A percentile compares a stretch with the other conserved stretches of the same genome.
Conservation (phyloP, 2,113 vertebrate genomes). For the Vireo altiloquus region DNA sequence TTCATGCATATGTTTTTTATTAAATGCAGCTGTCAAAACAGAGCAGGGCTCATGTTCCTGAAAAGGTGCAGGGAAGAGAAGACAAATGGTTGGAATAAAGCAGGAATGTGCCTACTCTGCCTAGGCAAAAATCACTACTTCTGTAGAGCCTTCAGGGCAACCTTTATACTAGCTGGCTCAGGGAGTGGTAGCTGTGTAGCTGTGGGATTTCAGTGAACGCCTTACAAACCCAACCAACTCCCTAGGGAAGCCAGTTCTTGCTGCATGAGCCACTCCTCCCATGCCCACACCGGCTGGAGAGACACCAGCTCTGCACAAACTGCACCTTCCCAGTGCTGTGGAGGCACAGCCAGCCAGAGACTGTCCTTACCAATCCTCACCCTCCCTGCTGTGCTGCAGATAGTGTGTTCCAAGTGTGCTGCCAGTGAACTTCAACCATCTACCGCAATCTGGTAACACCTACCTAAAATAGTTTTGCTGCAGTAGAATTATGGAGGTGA, state of each 20-base stretch:
- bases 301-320: neutral
- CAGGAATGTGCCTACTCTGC: neutral
- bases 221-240: neutral
- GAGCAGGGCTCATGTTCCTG: neutral
- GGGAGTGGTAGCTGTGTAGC: neutral
- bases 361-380: neutral
- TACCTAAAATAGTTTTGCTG: neutral
- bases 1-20: slow-evolving; percentile 28
- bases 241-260: neutral
- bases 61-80: slow-evolving; percentile 33
- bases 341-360: neutral
- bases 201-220: neutral
- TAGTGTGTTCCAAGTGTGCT: neutral
- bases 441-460: neutral
- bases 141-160: neutral
- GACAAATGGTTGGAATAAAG: slow-evolving; percentile 19
- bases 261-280: neutral
- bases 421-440: neutral
- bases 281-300: rapidly evolving
- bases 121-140: neutral
- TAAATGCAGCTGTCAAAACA: slow-evolving; percentile 49
- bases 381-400: neutral
- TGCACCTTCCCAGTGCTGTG: neutral
- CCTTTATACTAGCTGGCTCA: neutral
- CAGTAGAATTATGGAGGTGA: neutral